Evolutionary conservation across 2,888 invertebrate species (phyloP).

Genomic region (Penaeus monodon): DNA sequence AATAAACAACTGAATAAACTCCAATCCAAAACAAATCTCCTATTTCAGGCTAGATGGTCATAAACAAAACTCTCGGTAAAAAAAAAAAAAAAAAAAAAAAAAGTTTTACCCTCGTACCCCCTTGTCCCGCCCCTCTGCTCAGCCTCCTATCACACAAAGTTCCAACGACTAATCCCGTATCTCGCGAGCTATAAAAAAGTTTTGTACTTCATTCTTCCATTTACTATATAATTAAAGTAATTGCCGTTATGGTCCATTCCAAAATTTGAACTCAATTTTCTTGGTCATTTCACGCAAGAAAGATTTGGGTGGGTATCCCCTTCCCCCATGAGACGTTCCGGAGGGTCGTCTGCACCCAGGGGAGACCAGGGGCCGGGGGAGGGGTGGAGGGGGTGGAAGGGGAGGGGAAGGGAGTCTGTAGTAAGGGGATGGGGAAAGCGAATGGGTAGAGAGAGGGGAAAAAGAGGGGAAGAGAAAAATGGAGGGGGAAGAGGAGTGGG

Average conservation of each 20-base stretch:
- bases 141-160: slow-evolving; percentile 10
- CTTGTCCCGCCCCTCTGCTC: not conserved
- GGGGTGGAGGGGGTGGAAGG: not conserved
- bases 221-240: slow-evolving; percentile 56
- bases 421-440: not conserved
- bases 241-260: slow-evolving; percentile 38
- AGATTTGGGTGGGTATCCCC: slow-evolving; percentile 40
- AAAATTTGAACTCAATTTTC: slow-evolving; percentile 58
- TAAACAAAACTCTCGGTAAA: too few relatives aligned
- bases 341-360: slow-evolving; percentile 5
- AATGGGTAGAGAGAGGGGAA: too few relatives aligned
- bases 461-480: too few relatives aligned
- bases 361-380: slow-evolving; percentile 17
- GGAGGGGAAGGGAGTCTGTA: not conserved
- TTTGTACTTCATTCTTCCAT: slow-evolving; percentile 32
- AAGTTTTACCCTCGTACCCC: not conserved
- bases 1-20: too few relatives aligned
- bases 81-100: too few relatives aligned
- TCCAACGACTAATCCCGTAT: not conserved
- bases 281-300: slow-evolving; percentile 55
- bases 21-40: too few relatives aligned
- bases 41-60: too few relatives aligned
- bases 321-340: not conserved
- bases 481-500: too few relatives aligned
- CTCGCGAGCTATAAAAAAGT: slow-evolving; percentile 29